These are phyloP conservation scores for Echeneis naucrates DNA, from an alignment of 2,797 vertebrate genomes.

Conservation along the genomic window DNA sequence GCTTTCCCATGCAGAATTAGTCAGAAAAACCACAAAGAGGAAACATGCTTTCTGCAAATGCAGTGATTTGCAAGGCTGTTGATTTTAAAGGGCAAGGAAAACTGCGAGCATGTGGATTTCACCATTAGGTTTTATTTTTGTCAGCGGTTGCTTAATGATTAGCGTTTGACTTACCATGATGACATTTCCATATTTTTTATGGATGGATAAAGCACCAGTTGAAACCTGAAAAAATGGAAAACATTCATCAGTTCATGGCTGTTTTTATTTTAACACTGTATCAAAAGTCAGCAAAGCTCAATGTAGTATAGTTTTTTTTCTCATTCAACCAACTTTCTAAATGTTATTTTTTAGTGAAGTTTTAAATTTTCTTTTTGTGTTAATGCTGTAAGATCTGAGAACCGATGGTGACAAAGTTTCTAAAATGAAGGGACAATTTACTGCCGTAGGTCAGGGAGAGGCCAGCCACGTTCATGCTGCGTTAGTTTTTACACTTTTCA, in stretches of 20 bases:
- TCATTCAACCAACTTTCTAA: background rate
- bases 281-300: background rate
- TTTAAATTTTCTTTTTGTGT: background rate
- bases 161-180: background rate
- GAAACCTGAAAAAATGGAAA: background rate
- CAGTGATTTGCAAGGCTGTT: background rate
- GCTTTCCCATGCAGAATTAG: slow-evolving; percentile 18
- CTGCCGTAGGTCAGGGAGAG: slow-evolving; percentile 15
- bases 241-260: background rate
- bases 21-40: slow-evolving; percentile 21
- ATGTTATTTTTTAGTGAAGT: background rate
- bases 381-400: background rate
- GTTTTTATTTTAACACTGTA: background rate
- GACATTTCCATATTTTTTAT: background rate
- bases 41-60: background rate
- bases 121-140: background rate
- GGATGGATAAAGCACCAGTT: background rate
- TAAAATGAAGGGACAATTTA: slow-evolving; percentile 25
- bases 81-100: slow-evolving; percentile 2
- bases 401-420: background rate
- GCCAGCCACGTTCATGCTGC: slow-evolving; percentile 5
- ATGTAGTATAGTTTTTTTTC: background rate
- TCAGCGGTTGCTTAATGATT: background rate
- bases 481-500: background rate
- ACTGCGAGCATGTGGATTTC: background rate